Conservation (phyloP, 2,113 vertebrate genomes). For the Syngnathoides biaculeatus region DNA sequence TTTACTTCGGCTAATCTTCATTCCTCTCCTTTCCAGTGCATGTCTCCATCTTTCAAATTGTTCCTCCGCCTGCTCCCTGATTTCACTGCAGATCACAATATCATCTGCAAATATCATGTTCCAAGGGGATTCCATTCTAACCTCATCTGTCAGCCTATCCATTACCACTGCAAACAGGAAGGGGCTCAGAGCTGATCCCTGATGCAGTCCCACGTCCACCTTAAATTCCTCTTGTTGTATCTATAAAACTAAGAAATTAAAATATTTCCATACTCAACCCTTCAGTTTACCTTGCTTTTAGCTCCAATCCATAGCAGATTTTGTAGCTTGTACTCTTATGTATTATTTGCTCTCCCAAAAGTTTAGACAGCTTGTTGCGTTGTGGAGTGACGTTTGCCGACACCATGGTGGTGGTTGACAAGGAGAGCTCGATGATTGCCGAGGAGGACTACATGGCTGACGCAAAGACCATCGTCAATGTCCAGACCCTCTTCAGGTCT, state of each 20-base stretch:
- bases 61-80: too few species aligned
- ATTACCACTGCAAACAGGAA: too few species aligned
- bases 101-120: too few species aligned
- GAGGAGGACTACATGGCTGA: conserved; percentile 85
- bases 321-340: neutral
- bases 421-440: conserved; percentile 82
- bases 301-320: neutral
- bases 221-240: too few species aligned
- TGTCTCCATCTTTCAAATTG: too few species aligned
- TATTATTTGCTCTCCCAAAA: conserved; percentile 21
- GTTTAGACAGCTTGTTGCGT: conserved; percentile 78
- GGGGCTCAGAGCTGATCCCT: too few species aligned
- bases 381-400: conserved; percentile 79
- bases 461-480: conserved; percentile 81
- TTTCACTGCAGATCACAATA: too few species aligned
- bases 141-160: too few species aligned
- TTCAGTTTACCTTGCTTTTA: neutral
- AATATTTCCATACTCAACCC: neutral
- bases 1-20: too few species aligned
- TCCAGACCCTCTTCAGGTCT: conserved; percentile 80
- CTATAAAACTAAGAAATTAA: neutral
- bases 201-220: too few species aligned
- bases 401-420: conserved; percentile 83
- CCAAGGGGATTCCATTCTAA: too few species aligned
- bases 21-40: too few species aligned